These are phyloP conservation scores for Pseudanteris insignis DNA, from an alignment of 2,888 invertebrate genomes.

Conservation along the genomic window DNA sequence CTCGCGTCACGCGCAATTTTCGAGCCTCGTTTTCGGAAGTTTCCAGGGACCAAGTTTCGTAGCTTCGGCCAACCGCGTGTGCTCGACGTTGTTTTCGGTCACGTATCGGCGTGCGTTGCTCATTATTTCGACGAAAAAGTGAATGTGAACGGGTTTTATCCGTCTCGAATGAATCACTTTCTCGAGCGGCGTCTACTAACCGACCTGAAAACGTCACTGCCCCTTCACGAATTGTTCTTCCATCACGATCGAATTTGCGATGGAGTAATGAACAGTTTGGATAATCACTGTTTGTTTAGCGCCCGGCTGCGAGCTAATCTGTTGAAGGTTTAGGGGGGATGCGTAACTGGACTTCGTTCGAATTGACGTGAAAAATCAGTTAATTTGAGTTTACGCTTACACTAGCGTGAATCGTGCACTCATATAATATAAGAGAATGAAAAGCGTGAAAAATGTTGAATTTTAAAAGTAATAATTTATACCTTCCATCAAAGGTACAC, in stretches of 20 bases:
- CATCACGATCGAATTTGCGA: constrained; percentile 34
- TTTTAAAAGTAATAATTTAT: too few relatives aligned
- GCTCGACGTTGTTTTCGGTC: constrained; percentile 37
- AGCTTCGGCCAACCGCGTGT: constrained; percentile 14
- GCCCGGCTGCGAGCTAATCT: too few relatives aligned
- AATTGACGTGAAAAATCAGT: too few relatives aligned
- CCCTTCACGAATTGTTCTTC: constrained; percentile 35
- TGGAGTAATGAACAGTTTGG: constrained; percentile 25
- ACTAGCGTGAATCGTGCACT: too few relatives aligned
- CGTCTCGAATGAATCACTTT: constrained; percentile 49
- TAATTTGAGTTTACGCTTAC: too few relatives aligned
- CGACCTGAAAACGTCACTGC: constrained; percentile 51
- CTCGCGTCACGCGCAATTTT: constrained; percentile 37
- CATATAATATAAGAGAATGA: too few relatives aligned
- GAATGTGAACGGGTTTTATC: constrained; percentile 50
- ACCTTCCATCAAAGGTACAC: too few relatives aligned
- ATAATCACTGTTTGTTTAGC: too few relatives aligned
- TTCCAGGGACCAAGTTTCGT: not conserved
- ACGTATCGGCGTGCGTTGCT: constrained; percentile 18
- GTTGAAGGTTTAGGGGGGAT: too few relatives aligned
- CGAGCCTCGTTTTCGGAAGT: constrained; percentile 10
- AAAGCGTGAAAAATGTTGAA: too few relatives aligned
- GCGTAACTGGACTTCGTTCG: too few relatives aligned
- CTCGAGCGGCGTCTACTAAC: constrained; percentile 51
- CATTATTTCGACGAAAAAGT: constrained; percentile 45